Conservation (phyloP, 2,113 vertebrate genomes). For the Amazona vittata region DNA sequence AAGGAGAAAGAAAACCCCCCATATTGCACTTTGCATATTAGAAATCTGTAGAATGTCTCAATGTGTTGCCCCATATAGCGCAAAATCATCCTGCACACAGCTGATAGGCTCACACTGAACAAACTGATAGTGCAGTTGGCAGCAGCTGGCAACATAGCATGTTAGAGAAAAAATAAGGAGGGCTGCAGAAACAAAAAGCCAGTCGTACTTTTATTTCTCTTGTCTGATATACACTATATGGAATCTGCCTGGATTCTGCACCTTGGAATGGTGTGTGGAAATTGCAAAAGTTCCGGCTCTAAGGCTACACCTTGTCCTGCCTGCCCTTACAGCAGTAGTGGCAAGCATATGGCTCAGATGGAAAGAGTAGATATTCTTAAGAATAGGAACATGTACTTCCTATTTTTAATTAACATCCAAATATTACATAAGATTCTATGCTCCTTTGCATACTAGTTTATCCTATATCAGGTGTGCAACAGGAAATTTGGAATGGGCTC, state of each 20-base stretch:
- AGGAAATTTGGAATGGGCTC: neutral
- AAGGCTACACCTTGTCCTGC: neutral
- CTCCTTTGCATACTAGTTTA: neutral
- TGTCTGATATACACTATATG: neutral
- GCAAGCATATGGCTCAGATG: neutral
- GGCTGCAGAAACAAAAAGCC: neutral
- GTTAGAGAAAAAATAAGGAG: neutral
- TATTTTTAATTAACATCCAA: neutral
- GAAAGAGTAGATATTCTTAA: neutral
- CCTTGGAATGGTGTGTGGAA: neutral
- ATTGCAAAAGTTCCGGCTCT: neutral
- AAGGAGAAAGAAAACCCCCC: neutral
- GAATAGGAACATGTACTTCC: neutral
- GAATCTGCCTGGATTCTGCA: neutral
- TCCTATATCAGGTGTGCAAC: neutral
- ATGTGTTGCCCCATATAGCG: neutral
- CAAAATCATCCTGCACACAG: neutral
- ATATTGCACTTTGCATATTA: neutral
- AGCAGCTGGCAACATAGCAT: neutral
- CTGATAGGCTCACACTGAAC: neutral
- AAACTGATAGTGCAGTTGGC: neutral
- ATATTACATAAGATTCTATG: neutral
- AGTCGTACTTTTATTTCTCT: neutral
- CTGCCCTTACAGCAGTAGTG: neutral
- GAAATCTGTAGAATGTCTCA: neutral